phyloP scores from a whole-genome alignment of 2,888 invertebrate genomes.

The Drosophila seclusa region DNA sequence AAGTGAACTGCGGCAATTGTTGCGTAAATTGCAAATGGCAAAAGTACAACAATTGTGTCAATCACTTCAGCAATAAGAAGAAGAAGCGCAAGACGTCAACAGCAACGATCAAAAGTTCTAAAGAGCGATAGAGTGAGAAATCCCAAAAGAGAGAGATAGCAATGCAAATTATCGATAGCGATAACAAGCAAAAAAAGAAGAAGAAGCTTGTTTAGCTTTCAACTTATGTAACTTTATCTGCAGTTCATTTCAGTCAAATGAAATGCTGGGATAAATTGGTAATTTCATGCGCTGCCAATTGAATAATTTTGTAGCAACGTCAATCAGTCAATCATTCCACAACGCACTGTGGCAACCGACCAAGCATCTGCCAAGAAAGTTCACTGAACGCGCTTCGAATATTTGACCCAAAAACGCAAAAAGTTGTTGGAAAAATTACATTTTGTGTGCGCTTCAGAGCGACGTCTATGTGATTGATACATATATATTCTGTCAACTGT shows the following conservation, averaged over 20 bases:
- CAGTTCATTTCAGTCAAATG: constrained; percentile 53
- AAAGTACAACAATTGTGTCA: constrained; percentile 42
- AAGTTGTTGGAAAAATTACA: constrained; percentile 54
- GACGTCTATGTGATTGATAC: constrained; percentile 41
- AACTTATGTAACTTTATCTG: constrained; percentile 55
- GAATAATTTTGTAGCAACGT: constrained; percentile 26
- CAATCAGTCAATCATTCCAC: constrained; percentile 45
- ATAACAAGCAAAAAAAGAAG: constrained; percentile 15
- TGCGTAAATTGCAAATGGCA: constrained; percentile 47
- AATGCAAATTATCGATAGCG: constrained; percentile 49
- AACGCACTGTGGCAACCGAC: constrained; percentile 25
- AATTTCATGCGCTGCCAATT: constrained; percentile 27
- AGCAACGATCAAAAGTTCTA: neutral
- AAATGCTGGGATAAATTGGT: constrained; percentile 35
- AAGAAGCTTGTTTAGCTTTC: constrained; percentile 27
- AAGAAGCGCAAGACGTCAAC: constrained; percentile 3
- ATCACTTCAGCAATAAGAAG: constrained; percentile 12
- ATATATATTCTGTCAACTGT: constrained; percentile 58
- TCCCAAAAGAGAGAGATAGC: neutral
- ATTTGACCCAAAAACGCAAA: constrained; percentile 37
- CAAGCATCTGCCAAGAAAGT: constrained; percentile 40
- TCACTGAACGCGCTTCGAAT: constrained; percentile 51
- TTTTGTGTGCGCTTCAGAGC: constrained; percentile 32
- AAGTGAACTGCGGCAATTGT: constrained; percentile 47
- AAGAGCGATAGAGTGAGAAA: neutral